phyloP scores from a whole-genome alignment of 2,888 invertebrate genomes.

The Stegana nigrithorax region DNA sequence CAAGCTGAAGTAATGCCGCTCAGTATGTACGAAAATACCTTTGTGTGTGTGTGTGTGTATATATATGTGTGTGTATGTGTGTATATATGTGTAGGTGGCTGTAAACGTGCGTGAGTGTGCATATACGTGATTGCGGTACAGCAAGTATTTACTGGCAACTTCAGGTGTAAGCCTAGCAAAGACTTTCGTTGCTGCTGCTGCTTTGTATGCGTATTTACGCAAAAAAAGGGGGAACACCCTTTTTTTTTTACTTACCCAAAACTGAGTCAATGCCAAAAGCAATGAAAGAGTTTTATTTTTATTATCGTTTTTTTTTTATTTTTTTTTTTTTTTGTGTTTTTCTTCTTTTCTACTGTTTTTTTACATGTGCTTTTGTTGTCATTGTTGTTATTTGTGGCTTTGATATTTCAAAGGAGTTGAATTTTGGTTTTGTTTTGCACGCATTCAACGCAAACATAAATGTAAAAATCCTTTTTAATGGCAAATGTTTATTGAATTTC shows the following conservation, averaged over 20 bases:
- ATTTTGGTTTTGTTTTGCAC: too few relatives aligned
- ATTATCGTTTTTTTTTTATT: too few relatives aligned
- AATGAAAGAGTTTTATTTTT: too few relatives aligned
- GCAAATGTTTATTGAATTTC: too few relatives aligned
- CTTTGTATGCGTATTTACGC: not conserved
- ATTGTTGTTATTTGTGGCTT: not conserved
- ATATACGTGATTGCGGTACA: not conserved
- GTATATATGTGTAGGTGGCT: not conserved
- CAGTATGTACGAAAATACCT: too few relatives aligned
- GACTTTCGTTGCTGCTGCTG: not conserved
- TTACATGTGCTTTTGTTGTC: not conserved
- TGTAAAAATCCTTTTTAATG: too few relatives aligned
- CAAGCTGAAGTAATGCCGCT: too few relatives aligned
- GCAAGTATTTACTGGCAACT: not conserved
- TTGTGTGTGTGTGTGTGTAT: not conserved
- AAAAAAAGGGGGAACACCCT: not conserved
- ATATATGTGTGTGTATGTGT: not conserved
- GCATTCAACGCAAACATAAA: too few relatives aligned
- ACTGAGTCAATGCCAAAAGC: constrained; percentile 3
- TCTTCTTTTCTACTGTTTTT: not conserved
- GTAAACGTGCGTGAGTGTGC: not conserved
- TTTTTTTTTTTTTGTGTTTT: not conserved
- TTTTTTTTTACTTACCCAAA: not conserved
- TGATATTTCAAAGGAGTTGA: not conserved
- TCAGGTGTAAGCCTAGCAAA: not conserved